Evolutionary conservation across 2,888 invertebrate species (phyloP).

Genomic region (Pegoplata infirma): DNA sequence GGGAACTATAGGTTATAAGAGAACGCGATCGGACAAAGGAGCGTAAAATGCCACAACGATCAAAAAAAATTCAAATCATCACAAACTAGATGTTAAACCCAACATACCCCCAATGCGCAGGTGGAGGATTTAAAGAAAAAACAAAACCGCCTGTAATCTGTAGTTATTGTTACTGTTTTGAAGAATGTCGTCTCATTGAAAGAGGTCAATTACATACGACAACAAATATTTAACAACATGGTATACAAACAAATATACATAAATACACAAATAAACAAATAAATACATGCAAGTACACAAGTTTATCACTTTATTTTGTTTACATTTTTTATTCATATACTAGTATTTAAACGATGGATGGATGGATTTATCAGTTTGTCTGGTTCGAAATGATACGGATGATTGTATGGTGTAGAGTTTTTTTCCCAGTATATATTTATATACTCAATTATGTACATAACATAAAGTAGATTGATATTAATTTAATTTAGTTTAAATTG

Average conservation of each 20-base stretch:
- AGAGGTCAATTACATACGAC: constrained; percentile 73
- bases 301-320: neutral
- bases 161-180: constrained; percentile 44
- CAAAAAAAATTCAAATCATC: no score
- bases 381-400: constrained; percentile 16
- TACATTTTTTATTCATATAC: neutral
- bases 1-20: no score
- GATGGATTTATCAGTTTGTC: constrained; percentile 40
- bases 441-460: neutral
- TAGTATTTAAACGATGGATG: constrained; percentile 10
- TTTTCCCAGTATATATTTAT: neutral
- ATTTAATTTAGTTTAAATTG: constrained; percentile 60
- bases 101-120: neutral
- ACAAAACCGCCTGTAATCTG: constrained; percentile 47
- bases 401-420: constrained; percentile 12
- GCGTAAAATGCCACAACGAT: no score
- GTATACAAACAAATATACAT: constrained; percentile 31
- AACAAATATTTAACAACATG: constrained; percentile 15
- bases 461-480: constrained; percentile 41
- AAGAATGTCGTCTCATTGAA: constrained; percentile 71
- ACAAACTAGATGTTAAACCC: no score
- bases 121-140: constrained; percentile 10
- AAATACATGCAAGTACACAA: no score
- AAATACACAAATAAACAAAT: no score
- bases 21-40: no score